Conservation (phyloP, 2,888 invertebrate species). For the Rotaria macrura region DNA sequence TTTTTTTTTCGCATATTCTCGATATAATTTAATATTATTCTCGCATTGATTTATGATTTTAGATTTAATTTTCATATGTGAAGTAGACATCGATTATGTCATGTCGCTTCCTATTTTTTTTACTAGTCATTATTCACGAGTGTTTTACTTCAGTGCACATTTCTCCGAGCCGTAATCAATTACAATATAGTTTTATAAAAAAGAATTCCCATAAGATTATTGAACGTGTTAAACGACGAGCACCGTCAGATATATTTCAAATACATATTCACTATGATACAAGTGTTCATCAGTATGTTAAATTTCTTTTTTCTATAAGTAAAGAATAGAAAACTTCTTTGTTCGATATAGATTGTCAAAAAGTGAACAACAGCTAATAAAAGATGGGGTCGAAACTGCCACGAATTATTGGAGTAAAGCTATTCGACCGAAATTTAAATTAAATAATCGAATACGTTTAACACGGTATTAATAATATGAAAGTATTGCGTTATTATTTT, state of each 20-base stretch:
- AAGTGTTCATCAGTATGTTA: not conserved
- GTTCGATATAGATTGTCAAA: not conserved
- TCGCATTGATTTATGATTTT: too few relatives aligned
- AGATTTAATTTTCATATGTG: not conserved
- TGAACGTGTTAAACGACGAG: not conserved
- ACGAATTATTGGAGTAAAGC: not conserved
- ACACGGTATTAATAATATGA: not conserved
- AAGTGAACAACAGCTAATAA: not conserved
- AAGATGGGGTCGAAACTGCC: not conserved
- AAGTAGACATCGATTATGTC: conserved; percentile 5
- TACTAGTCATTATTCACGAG: conserved; percentile 23
- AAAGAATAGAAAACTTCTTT: not conserved
- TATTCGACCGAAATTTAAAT: not conserved
- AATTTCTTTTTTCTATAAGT: not conserved
- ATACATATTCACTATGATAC: not conserved
- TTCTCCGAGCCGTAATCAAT: not conserved
- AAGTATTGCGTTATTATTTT: not conserved
- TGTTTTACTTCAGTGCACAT: conserved; percentile 12
- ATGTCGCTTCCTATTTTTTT: conserved; percentile 25
- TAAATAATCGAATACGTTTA: not conserved
- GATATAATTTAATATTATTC: not conserved
- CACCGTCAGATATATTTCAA: not conserved
- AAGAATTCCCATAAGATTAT: not conserved
- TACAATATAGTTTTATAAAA: not conserved
- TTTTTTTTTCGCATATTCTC: too few relatives aligned